Evolutionary conservation across 2,113 vertebrate genomes (phyloP), one percentile per base, ranked within the genome.

Genomic region (Shinisaurus crocodilurus): DNA sequence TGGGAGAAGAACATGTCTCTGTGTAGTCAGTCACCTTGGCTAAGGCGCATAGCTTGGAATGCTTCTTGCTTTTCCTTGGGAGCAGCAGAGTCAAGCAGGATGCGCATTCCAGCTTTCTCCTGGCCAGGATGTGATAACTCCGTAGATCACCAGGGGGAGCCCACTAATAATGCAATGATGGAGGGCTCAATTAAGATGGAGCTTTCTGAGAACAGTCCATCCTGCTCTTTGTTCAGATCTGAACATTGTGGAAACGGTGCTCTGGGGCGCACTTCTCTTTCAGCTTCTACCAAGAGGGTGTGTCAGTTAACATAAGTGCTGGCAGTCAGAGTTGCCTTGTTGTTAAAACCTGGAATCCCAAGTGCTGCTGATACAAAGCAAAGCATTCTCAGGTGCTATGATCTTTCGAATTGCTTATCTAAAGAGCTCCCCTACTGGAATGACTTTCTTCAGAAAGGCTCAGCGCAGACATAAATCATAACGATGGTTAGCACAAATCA

Each of bases 21-120:
- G 23, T 32, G 69, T 72, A 80, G 48, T 90, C 0, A 0, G 0
- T 0, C 72, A 65, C 32, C 57, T 86, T 16, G n/a, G 27, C 7
- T 50, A 57, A 13, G 37, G 12, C 10, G 18, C 23, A 7, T 79
- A 75, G 0, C 8, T 1, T 1, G 0, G 0, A n/a, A 45, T 45
- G 4, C 67, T 60, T 81, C 48, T 48, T 29, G 70, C 5, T 84
- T 2, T 25, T 25, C 18, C 13, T 45, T 70, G 4, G 50, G 60
- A 90, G 67, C 40, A 91, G 43, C 20, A 20, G 57, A 79, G 0
- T 6, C 13, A 81, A 48, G 43, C 63, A 70, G 37, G 69, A 32
- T 50, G 69, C 29, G 18, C 75, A 16, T 1, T 3, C 84, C 8
- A n/a, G 37, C 27, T 43, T 40, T 57, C 37, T 45, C 37, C 43